These are phyloP conservation scores for Drosophila ustulata DNA, from an alignment of 2,888 invertebrate species.

Conservation along the genomic window DNA sequence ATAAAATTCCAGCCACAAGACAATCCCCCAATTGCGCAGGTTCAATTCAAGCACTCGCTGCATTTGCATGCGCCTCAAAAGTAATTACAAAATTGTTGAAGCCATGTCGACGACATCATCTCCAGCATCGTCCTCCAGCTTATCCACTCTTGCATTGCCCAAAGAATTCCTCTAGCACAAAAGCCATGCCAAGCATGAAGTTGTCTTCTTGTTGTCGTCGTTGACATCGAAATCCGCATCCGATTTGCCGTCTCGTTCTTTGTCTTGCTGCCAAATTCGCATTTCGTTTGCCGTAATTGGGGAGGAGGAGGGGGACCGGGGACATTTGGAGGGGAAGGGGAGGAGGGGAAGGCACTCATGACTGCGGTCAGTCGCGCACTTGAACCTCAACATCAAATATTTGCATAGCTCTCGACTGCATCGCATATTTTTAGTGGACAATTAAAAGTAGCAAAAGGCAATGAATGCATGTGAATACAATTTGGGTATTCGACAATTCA, in stretches of 20 bases:
- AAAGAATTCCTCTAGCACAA: conserved; percentile 41
- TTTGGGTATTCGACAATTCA: neutral
- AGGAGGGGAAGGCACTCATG: conserved; percentile 13
- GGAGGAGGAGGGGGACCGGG: neutral
- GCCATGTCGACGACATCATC: conserved; percentile 50
- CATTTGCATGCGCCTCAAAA: conserved; percentile 64
- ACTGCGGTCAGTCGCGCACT: conserved; percentile 56
- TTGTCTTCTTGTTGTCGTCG: conserved; percentile 50
- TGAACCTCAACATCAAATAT: conserved; percentile 57
- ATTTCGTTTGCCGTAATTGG: conserved; percentile 58
- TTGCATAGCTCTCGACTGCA: conserved; percentile 66
- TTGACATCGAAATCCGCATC: conserved; percentile 56
- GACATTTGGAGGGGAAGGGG: neutral
- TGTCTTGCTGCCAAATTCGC: conserved; percentile 42
- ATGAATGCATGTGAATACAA: conserved; percentile 25
- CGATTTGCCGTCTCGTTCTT: conserved; percentile 32
- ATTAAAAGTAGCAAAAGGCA: conserved; percentile 58
- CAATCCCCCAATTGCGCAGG: neutral
- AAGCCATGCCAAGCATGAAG: conserved; percentile 44
- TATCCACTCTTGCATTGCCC: conserved; percentile 23
- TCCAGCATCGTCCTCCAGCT: neutral
- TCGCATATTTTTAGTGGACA: conserved; percentile 60
- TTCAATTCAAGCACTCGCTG: conserved; percentile 7
- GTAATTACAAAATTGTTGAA: conserved; percentile 71
- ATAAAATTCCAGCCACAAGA: conserved; percentile 66